Evolutionary conservation across 2,113 vertebrate genomes (phyloP), one percentile per base, ranked within the genome.

Genomic region (Dipodomys merriami): DNA sequence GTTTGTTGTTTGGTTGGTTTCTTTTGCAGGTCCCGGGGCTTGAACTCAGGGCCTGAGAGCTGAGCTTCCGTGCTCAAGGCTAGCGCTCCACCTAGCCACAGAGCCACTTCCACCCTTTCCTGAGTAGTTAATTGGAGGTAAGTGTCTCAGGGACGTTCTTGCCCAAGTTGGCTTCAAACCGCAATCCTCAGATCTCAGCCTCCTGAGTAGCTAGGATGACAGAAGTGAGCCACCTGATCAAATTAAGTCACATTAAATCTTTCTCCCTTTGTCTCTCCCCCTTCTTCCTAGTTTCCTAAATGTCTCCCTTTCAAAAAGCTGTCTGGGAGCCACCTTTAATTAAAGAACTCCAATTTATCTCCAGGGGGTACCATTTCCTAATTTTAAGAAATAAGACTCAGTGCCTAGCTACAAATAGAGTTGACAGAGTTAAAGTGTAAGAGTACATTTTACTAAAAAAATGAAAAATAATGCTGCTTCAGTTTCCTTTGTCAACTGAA

Each of bases 301-400:
- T 69, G n/a, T 86, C 65, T 91, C 62, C 7, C 78, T 94, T 64
- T 30, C 33, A 73, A 85, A 60, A 92, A 91, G n/a, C 65, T 87
- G 60, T 91, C 64, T 53, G 76, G 84, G 44, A 3, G 85, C 57
- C 15, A 29, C 9, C 81, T 49, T 49, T 12, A 71, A 83, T 49
- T 49, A 25, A 6, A 44, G 6, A 62, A 65, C 0, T 85, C 1
- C 64, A 49, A 78, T 65, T 39, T 91, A 46, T 57, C 13, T 84
- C 15, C 49, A 25, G 15, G 39, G 33, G 49, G 19, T 64, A 76
- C 23, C 74, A 39, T n/a, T 33, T 88, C 30, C 33, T 69, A 86
- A 46, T 20, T 86, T 73, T 69, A 33, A 46, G 33, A 92, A 72
- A 84, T 4, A 46, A 62, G 16, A 49, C 49, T 30, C 71, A 90